Base-by-base conservation (phyloP, 1,140 invertebrate species). In the Telenomus remus region DNA sequence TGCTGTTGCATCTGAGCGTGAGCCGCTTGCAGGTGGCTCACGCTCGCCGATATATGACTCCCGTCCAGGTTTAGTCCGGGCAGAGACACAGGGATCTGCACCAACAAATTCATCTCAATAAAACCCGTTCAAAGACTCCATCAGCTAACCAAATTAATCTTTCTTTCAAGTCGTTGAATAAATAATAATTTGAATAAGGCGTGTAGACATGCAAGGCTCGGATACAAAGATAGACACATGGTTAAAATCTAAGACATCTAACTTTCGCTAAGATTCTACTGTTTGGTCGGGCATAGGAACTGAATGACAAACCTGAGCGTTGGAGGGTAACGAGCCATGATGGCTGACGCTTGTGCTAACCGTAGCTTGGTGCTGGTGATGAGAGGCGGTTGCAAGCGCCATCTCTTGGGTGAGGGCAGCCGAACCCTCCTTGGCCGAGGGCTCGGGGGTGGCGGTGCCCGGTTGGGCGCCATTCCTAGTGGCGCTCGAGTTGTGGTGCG, bases 1-100 rank as follows among this genome's bases (percentile, higher is more conserved):
- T 88, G 86, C 43, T 87, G 86, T 64, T 88, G 87, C 84, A 88
- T 87, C 73, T 88, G 87, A 66, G 86, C 87, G 66, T 87, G 86
- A 39, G 86, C 86, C 49, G 83, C 87, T 63, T 88, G 86, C 47
- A 88, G 74, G 57, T 88, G 87, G 70, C 86, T 84, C 55, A 85
- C 65, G 68, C 86, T 83, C 49, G 86, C 68, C 12, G 83, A 83
- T 72, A 87, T 82, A 51, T 88, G 87, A 50, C 83, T 82, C 16
- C 86, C 85, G 74, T 87, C 86, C 78, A 88, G 65, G 78, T 68
- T 87, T 47, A 88, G 80, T 68, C 87, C 87, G 33, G 87, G 85
- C 61, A 87, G 81, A 70, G 86, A 87, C 35, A 87, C 87, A 59
- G 87, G 86, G 73, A 88, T 87, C 87, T 87, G 69, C 27, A 44